Conservation (phyloP, 2,797 vertebrate genomes). For the Xenops minutus region DNA sequence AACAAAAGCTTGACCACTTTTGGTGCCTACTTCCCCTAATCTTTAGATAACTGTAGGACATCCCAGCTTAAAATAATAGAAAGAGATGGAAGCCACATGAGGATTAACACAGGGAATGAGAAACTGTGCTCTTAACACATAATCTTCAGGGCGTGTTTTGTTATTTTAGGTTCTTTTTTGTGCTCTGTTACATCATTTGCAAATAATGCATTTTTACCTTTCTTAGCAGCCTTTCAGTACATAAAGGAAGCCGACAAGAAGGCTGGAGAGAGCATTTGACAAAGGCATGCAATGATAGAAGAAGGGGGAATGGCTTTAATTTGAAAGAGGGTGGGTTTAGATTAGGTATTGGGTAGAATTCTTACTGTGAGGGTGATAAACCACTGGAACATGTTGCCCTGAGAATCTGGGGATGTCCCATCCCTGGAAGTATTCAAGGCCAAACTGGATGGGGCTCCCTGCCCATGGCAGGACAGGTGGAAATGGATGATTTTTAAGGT, state of each 20-base stretch:
- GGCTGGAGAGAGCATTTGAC: background rate
- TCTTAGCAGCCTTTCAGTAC: background rate
- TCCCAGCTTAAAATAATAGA: background rate
- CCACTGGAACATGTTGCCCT: too few relatives aligned
- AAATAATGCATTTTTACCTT: background rate
- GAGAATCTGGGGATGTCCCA: background rate
- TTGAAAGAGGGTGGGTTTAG: background rate
- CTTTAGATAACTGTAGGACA: background rate
- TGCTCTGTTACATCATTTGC: background rate
- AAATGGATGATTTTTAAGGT: background rate
- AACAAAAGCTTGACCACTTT: background rate
- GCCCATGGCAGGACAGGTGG: background rate
- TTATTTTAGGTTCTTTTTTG: background rate
- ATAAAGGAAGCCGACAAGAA: background rate
- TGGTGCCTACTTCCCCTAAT: background rate
- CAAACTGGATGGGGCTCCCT: background rate
- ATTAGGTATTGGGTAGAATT: background rate
- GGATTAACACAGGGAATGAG: background rate
- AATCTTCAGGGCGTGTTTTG: background rate
- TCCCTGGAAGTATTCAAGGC: background rate
- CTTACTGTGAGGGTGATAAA: background rate
- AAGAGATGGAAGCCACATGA: background rate
- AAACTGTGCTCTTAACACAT: background rate
- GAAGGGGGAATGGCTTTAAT: background rate
- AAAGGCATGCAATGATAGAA: background rate